phyloP scores from a whole-genome alignment of 2,113 vertebrate genomes.

The Pseudorectes ferrugineus region DNA sequence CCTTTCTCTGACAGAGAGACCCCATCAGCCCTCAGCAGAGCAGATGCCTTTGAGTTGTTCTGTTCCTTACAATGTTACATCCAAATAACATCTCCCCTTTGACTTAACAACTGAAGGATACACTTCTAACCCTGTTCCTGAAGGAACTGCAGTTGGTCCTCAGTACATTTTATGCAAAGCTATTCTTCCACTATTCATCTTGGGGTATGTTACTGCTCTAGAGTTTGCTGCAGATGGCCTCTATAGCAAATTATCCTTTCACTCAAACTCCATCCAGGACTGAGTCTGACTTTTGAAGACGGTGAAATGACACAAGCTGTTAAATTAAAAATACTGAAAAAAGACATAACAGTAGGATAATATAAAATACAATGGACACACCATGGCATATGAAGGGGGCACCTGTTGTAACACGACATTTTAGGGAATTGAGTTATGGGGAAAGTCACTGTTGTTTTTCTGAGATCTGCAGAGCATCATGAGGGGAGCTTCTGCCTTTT shows the following conservation, averaged over 20 bases:
- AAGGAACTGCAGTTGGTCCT: accelerated
- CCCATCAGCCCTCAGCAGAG: background rate
- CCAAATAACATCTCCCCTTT: background rate
- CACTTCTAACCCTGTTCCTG: background rate
- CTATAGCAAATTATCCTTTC: background rate
- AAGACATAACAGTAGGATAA: background rate
- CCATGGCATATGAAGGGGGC: background rate
- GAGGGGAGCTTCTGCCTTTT: background rate
- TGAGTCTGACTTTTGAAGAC: background rate
- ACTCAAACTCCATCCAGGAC: background rate
- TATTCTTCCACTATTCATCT: background rate
- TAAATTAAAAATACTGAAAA: background rate
- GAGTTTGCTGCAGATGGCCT: background rate
- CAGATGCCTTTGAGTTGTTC: background rate
- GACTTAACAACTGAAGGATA: background rate
- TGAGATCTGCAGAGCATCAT: background rate
- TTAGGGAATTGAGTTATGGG: background rate
- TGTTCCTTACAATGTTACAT: background rate
- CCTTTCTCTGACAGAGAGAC: background rate
- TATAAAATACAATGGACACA: background rate
- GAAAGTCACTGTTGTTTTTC: background rate
- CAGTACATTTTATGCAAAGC: background rate
- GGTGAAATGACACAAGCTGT: background rate
- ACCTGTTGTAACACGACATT: background rate
- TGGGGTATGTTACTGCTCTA: background rate